These are phyloP conservation scores for Melanostoma mellinum DNA, from an alignment of 2,888 invertebrate species.

Conservation along the genomic window DNA sequence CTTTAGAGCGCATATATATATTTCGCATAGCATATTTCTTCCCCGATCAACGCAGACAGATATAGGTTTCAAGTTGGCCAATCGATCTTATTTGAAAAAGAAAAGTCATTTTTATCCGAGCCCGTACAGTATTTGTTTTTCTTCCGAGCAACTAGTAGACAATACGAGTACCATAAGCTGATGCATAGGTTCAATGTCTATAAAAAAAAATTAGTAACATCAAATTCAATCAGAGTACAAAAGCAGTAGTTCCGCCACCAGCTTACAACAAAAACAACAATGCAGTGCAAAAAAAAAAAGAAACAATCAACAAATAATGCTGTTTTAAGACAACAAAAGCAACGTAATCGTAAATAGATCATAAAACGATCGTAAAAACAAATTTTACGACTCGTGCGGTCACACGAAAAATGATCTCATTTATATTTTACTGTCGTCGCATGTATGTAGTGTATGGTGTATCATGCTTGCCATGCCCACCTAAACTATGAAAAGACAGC, in stretches of 20 bases:
- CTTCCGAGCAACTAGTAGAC: slow-evolving; percentile 29
- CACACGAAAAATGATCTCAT: slow-evolving; percentile 74
- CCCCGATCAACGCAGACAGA: too few species aligned
- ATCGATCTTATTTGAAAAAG: slow-evolving; percentile 59
- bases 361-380: slow-evolving; percentile 80
- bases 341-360: slow-evolving; percentile 81
- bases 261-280: slow-evolving; percentile 42
- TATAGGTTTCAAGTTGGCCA: neutral
- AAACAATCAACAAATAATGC: slow-evolving; percentile 42
- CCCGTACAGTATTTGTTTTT: slow-evolving; percentile 3
- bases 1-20: slow-evolving; percentile 23
- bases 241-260: slow-evolving; percentile 1
- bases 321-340: slow-evolving; percentile 74
- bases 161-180: neutral
- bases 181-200: too few species aligned
- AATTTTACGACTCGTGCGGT: slow-evolving; percentile 78
- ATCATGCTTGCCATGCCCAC: slow-evolving; percentile 10
- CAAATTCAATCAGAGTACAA: slow-evolving; percentile 35
- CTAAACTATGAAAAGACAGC: slow-evolving; percentile 25
- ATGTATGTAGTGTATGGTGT: slow-evolving; percentile 21
- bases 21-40: slow-evolving; percentile 6
- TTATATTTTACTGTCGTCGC: slow-evolving; percentile 69
- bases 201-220: slow-evolving; percentile 32
- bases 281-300: slow-evolving; percentile 18
- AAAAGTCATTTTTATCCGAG: slow-evolving; percentile 15